A percentile compares a stretch with the other conserved stretches of the same genome.
Evolutionary conservation across 2,888 invertebrate genomes (phyloP).

Genomic region (Apotomis betuletana): DNA sequence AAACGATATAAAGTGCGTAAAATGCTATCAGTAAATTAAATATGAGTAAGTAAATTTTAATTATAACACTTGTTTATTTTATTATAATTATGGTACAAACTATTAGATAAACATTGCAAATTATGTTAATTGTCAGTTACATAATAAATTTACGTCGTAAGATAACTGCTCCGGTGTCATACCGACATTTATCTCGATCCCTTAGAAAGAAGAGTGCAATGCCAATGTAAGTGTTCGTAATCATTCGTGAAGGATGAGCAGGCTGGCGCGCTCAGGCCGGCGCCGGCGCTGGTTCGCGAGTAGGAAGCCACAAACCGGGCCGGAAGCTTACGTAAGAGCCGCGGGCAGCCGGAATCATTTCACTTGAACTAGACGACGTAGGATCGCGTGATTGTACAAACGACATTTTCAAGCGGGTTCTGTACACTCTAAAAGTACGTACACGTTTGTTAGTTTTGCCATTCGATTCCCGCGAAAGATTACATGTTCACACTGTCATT

Average conservation of each 20-base stretch:
- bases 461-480: too few relatives aligned
- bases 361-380: slow-evolving; percentile 39
- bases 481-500: too few relatives aligned
- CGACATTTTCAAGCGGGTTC: slow-evolving; percentile 14
- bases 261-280: slow-evolving; percentile 1
- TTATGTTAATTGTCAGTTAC: slow-evolving; percentile 19
- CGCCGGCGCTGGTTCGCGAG: not conserved
- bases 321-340: slow-evolving; percentile 42
- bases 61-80: not conserved
- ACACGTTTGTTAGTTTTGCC: too few relatives aligned
- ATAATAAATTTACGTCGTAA: slow-evolving; percentile 8
- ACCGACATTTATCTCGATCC: not conserved
- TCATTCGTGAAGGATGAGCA: not conserved
- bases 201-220: not conserved
- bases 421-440: not conserved
- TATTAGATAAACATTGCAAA: slow-evolving; percentile 17
- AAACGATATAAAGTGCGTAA: too few relatives aligned
- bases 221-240: slow-evolving; percentile 1
- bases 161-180: not conserved
- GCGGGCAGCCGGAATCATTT: slow-evolving; percentile 43
- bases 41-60: too few relatives aligned
- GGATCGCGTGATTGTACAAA: not conserved
- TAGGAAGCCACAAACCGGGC: slow-evolving; percentile 21
- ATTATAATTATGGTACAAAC: slow-evolving; percentile 10
- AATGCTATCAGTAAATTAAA: too few relatives aligned